Percentiles rank a stretch among this genome's conserved stretches.
Conservation (phyloP, 2,113 vertebrate species). For the Paraplagusia blochii region DNA sequence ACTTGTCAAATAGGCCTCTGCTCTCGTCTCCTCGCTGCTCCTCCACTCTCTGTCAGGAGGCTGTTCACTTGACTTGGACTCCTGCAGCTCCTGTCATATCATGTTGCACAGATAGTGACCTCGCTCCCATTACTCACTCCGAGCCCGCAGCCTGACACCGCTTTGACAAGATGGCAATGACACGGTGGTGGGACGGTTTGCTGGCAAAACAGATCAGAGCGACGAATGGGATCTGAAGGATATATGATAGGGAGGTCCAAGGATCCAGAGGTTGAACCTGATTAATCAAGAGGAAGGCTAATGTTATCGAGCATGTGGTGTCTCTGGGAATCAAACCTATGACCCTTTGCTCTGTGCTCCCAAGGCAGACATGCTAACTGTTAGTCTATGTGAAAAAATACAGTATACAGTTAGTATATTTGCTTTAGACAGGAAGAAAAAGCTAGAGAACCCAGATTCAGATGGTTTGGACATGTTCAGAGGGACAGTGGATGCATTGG, state of each 20-base stretch:
- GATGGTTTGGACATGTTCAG: too few species aligned
- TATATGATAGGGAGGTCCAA: slow-evolving; percentile 5
- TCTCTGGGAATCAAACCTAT: too few species aligned
- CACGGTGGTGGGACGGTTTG: slow-evolving; percentile 52
- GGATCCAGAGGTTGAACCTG: too few species aligned
- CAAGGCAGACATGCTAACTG: too few species aligned
- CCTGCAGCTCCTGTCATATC: slow-evolving; percentile 66
- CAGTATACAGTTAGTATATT: too few species aligned
- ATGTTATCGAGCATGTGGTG: too few species aligned
- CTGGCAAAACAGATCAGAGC: slow-evolving; percentile 56
- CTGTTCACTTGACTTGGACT: slow-evolving; percentile 58
- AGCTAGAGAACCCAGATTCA: too few species aligned
- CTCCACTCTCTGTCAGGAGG: slow-evolving; percentile 57
- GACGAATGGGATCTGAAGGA: slow-evolving; percentile 51
- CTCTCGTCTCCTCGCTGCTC: slow-evolving; percentile 41
- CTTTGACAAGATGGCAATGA: slow-evolving; percentile 66
- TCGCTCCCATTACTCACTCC: slow-evolving; percentile 65
- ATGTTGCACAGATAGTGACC: slow-evolving; percentile 64
- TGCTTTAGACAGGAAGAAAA: too few species aligned
- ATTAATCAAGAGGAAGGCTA: too few species aligned
- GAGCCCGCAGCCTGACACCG: slow-evolving; percentile 57
- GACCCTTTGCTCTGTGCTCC: too few species aligned
- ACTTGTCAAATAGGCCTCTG: slow-evolving; percentile 46
- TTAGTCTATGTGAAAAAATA: too few species aligned
- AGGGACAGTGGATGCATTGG: too few species aligned